phyloP scores from a whole-genome alignment of 2,888 invertebrate genomes.

The Catocala fraxini region DNA sequence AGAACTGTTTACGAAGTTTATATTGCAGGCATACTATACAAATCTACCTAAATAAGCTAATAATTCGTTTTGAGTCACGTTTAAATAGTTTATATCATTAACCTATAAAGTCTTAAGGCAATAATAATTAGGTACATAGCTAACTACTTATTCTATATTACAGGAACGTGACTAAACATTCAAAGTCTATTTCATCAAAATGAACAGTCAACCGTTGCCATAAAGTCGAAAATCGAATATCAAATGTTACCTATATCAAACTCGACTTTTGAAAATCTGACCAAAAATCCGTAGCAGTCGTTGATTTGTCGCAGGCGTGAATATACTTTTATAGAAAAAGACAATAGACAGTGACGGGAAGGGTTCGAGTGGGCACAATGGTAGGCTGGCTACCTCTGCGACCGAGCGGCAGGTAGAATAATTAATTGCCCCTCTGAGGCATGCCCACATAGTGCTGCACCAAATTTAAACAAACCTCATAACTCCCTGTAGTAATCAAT shows the following conservation, averaged over 20 bases:
- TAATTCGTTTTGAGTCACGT: slow-evolving; percentile 2
- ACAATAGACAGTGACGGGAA: slow-evolving; percentile 46
- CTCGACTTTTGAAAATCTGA: slow-evolving; percentile 47
- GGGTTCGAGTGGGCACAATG: slow-evolving; percentile 51
- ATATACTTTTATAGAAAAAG: slow-evolving; percentile 50
- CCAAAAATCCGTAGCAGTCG: slow-evolving; percentile 47
- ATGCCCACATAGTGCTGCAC: slow-evolving; percentile 45
- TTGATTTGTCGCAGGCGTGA: slow-evolving; percentile 60
- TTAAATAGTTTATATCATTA: slow-evolving; percentile 12
- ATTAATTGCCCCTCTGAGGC: slow-evolving; percentile 64
- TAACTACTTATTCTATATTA: neutral
- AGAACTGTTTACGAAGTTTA: too few species aligned
- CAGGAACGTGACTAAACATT: slow-evolving; percentile 12
- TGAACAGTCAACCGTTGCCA: neutral
- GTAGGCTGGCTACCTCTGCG: slow-evolving; percentile 41
- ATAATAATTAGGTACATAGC: slow-evolving; percentile 1
- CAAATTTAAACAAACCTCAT: slow-evolving; percentile 46
- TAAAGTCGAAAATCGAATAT: slow-evolving; percentile 16
- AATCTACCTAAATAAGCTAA: too few species aligned
- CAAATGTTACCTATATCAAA: neutral
- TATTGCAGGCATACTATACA: too few species aligned
- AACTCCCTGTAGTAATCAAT: slow-evolving; percentile 28
- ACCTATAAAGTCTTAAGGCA: slow-evolving; percentile 15
- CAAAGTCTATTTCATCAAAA: neutral
- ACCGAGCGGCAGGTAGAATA: slow-evolving; percentile 64